These are phyloP conservation scores for Theristicus caerulescens DNA, from an alignment of 2,113 vertebrate genomes.

Conservation along the genomic window DNA sequence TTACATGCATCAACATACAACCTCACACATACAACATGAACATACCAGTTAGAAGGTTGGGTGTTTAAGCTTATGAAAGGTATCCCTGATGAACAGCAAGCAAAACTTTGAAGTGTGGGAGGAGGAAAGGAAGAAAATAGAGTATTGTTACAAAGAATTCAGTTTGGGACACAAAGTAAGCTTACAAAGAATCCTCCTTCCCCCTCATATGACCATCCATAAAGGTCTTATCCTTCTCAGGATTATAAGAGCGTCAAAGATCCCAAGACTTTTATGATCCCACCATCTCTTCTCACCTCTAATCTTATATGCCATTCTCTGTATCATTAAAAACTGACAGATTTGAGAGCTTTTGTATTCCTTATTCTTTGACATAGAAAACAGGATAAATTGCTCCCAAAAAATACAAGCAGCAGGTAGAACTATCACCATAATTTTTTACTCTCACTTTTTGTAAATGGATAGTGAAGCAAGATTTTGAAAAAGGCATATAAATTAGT, in stretches of 20 bases:
- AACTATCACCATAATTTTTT: neutral
- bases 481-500: neutral
- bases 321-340: neutral
- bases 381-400: neutral
- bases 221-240: neutral
- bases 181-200: neutral
- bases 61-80: neutral
- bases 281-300: neutral
- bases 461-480: neutral
- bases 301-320: neutral
- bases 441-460: rapidly evolving
- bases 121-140: neutral
- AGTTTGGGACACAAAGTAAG: neutral
- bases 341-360: neutral
- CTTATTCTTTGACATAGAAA: neutral
- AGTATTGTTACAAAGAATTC: neutral
- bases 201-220: neutral
- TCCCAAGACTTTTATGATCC: neutral
- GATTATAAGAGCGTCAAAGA: neutral
- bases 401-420: neutral
- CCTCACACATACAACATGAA: neutral
- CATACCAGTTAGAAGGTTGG: neutral
- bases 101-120: neutral
- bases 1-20: neutral
- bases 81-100: neutral